phyloP scores from a whole-genome alignment of 2,113 vertebrate genomes.

The Phylloscopus trochilus region DNA sequence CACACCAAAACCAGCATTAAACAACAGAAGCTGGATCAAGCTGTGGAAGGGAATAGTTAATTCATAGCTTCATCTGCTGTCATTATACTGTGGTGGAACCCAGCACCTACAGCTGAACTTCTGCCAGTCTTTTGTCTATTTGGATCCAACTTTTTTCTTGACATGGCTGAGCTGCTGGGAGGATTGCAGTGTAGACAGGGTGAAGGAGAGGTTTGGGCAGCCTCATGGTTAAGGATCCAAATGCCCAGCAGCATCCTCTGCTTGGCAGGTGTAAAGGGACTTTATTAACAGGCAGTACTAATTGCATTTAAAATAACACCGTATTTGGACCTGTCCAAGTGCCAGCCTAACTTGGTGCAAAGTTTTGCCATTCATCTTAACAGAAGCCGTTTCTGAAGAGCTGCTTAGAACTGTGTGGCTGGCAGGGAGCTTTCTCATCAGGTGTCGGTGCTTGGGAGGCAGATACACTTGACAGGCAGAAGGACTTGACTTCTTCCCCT shows the following conservation, averaged over 20 bases:
- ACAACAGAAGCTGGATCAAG: not conserved
- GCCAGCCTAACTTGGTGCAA: not conserved
- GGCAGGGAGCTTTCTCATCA: not conserved
- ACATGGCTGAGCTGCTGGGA: not conserved
- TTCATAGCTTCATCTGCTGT: not conserved
- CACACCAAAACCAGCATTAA: not conserved
- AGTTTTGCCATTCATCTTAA: not conserved
- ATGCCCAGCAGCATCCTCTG: not conserved
- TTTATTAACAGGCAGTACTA: not conserved
- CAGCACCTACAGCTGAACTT: not conserved
- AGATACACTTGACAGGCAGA: slow-evolving; percentile 33
- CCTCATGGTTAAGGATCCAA: not conserved
- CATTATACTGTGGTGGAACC: not conserved
- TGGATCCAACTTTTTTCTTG: not conserved
- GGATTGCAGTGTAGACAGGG: not conserved
- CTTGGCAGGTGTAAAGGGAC: not conserved
- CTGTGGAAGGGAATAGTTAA: not conserved
- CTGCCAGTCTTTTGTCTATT: not conserved
- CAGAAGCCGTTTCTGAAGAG: not conserved
- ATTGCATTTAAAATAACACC: slow-evolving; percentile 23
- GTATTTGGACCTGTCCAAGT: not conserved
- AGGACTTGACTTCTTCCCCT: slow-evolving; percentile 53
- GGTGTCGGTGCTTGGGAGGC: not conserved
- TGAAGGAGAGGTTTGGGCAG: not conserved
- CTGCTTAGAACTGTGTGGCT: not conserved